These are phyloP conservation scores for Darevskia mixta DNA, from an alignment of 2,797 vertebrate genomes.

Conservation along the genomic window DNA sequence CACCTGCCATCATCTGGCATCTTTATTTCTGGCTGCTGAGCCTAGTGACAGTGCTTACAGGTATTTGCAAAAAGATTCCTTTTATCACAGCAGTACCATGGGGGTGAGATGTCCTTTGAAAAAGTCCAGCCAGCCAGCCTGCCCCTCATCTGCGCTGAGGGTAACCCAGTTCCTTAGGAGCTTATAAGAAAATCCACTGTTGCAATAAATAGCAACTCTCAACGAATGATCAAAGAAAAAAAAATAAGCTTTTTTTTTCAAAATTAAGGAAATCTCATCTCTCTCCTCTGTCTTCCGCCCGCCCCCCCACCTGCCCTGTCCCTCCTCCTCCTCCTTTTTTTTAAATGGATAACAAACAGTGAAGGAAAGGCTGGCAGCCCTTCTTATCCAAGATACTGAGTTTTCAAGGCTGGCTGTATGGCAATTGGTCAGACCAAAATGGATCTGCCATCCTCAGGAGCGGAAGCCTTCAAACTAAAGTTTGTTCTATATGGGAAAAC, in stretches of 20 bases:
- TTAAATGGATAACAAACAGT: conserved; percentile 76
- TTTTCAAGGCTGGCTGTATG: conserved; percentile 68
- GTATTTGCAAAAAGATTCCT: conserved; percentile 67
- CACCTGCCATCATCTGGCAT: conserved; percentile 53
- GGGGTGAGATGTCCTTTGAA: conserved; percentile 62
- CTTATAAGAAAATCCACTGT: conserved; percentile 77
- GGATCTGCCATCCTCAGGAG: conserved; percentile 66
- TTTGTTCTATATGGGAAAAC: conserved; percentile 76
- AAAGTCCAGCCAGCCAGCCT: conserved; percentile 62
- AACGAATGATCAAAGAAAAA: conserved; percentile 83
- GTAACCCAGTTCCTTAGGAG: conserved; percentile 72
- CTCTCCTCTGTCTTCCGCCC: conserved; percentile 13
- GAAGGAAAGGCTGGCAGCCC: conserved; percentile 73
- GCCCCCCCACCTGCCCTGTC: conserved; percentile 16
- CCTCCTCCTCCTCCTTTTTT: not conserved
- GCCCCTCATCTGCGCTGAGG: conserved; percentile 53
- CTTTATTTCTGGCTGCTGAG: conserved; percentile 54
- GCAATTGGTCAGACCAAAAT: conserved; percentile 63
- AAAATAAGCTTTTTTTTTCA: conserved; percentile 81
- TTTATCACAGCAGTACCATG: conserved; percentile 62
- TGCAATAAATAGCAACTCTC: conserved; percentile 80
- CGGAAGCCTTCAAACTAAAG: conserved; percentile 80
- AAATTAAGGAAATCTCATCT: conserved; percentile 75
- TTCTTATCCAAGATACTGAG: conserved; percentile 69
- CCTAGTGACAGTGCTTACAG: conserved; percentile 59